Conservation (phyloP, 2,113 vertebrate genomes). For the Proterorhinus semilunaris region DNA sequence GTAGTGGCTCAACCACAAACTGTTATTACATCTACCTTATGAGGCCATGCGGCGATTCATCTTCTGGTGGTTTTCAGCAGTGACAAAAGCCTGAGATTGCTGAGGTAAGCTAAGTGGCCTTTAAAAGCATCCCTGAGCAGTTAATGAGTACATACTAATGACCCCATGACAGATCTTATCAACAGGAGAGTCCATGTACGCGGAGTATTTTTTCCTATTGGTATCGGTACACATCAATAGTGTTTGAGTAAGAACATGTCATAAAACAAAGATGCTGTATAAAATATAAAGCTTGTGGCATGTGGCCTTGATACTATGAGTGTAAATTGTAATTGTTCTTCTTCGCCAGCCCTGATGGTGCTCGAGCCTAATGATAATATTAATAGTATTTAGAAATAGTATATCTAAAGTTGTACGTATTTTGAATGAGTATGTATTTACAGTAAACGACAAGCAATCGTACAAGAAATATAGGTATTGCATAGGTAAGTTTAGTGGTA, state of each 20-base stretch:
- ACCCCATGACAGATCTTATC: slow-evolving; percentile 64
- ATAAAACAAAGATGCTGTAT: background rate
- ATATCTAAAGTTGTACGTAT: too few species aligned
- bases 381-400: too few species aligned
- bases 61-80: slow-evolving; percentile 47
- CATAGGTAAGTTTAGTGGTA: too few species aligned
- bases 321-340: too few species aligned
- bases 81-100: slow-evolving; percentile 60
- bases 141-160: slow-evolving; percentile 74
- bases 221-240: slow-evolving; percentile 39
- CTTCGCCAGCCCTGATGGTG: too few species aligned
- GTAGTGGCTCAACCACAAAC: slow-evolving; percentile 63
- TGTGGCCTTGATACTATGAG: background rate
- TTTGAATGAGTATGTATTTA: slow-evolving; percentile 1
- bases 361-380: too few species aligned
- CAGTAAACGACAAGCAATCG: too few species aligned
- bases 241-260: slow-evolving; percentile 12
- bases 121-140: slow-evolving; percentile 62
- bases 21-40: slow-evolving; percentile 64
- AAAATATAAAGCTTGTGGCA: background rate
- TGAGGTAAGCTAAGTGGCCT: slow-evolving; percentile 65
- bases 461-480: too few species aligned
- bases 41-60: slow-evolving; percentile 55
- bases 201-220: slow-evolving; percentile 29
- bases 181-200: slow-evolving; percentile 52